Percentiles rank a stretch among this genome's conserved stretches.
Evolutionary conservation across 2,888 invertebrate genomes (phyloP).

Genomic region (Exocentrus adspersus): DNA sequence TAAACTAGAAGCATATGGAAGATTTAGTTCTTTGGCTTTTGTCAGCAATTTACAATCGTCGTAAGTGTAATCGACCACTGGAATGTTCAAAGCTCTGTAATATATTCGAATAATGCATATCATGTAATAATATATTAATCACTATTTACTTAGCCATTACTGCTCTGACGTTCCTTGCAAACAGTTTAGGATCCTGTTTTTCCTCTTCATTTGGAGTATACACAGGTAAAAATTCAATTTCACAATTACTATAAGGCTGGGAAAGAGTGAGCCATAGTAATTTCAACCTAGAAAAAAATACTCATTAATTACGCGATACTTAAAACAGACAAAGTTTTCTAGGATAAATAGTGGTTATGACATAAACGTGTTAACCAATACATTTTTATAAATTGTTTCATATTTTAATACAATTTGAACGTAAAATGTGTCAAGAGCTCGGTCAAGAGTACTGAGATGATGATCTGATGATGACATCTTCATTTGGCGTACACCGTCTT

Average conservation of each 20-base stretch:
- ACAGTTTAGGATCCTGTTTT: constrained; percentile 85
- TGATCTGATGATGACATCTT: no score
- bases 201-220: constrained; percentile 90
- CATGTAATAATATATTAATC: not conserved
- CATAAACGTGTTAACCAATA: no score
- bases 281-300: constrained; percentile 71
- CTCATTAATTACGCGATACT: not conserved
- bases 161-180: constrained; percentile 87
- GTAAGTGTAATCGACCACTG: constrained; percentile 90
- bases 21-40: constrained; percentile 83
- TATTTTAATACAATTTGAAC: no score
- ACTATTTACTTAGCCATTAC: constrained; percentile 86
- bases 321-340: no score
- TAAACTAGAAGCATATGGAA: constrained; percentile 78
- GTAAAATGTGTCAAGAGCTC: no score
- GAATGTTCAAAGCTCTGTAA: constrained; percentile 83
- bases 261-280: constrained; percentile 89
- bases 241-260: constrained; percentile 86
- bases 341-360: no score
- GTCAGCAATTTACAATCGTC: constrained; percentile 90
- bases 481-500: no score
- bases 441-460: no score
- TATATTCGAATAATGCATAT: not conserved
- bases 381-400: no score
- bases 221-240: constrained; percentile 93